Evolutionary conservation across 2,888 invertebrate genomes (phyloP).

Genomic region (Epsilonema sp.): DNA sequence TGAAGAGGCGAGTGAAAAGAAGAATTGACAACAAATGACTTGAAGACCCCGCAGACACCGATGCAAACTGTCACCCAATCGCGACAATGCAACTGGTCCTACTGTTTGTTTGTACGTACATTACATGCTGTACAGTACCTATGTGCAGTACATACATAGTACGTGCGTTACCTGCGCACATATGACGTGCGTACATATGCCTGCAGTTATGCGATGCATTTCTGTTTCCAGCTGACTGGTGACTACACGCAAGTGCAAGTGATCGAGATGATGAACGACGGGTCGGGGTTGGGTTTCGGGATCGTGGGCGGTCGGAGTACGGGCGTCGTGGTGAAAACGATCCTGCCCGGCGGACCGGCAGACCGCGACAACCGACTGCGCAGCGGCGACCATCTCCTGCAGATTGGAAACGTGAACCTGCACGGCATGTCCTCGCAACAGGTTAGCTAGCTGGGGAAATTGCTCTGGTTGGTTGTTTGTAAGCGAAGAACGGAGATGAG

Average conservation of each 20-base stretch:
- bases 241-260: slow-evolving; percentile 99
- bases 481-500: too few species aligned
- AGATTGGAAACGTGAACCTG: slow-evolving; percentile 41
- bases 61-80: too few species aligned
- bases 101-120: too few species aligned
- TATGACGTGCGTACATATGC: slow-evolving; percentile 96
- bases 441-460: too few species aligned
- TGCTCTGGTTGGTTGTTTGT: too few species aligned
- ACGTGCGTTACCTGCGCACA: too few species aligned
- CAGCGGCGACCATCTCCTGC: slow-evolving; percentile 91
- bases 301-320: slow-evolving; percentile 86
- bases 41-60: too few species aligned
- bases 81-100: too few species aligned
- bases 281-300: slow-evolving; percentile 77
- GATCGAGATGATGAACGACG: slow-evolving; percentile 89
- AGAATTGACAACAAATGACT: too few species aligned
- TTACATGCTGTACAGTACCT: too few species aligned
- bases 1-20: too few species aligned
- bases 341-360: slow-evolving; percentile 86
- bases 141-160: too few species aligned
- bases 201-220: slow-evolving; percentile 70
- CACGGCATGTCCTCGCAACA: slow-evolving; percentile 84
- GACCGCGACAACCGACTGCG: slow-evolving; percentile 87
- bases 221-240: slow-evolving; percentile 66
- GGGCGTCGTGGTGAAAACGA: slow-evolving; percentile 97